These are phyloP conservation scores for Hypercompe scribonia DNA, from an alignment of 2,888 invertebrate species.

Conservation along the genomic window DNA sequence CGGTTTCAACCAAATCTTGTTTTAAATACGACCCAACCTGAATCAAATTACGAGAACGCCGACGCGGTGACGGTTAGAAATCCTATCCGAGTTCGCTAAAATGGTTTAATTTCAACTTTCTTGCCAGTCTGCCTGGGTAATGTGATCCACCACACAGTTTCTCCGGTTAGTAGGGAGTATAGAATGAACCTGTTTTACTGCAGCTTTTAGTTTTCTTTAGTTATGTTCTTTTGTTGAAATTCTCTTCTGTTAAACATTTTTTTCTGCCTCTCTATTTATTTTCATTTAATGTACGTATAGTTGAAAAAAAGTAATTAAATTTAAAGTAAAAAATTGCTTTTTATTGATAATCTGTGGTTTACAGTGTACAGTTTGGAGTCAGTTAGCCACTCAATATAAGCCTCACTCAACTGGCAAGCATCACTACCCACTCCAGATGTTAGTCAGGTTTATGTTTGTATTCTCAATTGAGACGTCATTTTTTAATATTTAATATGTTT, in stretches of 20 bases:
- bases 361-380: background rate
- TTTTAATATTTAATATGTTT: too few relatives aligned
- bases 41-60: background rate
- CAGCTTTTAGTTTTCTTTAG: background rate
- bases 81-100: background rate
- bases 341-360: background rate
- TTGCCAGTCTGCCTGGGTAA: background rate
- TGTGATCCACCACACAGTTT: background rate
- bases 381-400: background rate
- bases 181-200: background rate
- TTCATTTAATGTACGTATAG: background rate
- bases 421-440: background rate
- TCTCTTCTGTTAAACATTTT: background rate
- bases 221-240: background rate
- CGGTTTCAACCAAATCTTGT: background rate
- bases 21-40: background rate
- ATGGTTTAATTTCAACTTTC: background rate
- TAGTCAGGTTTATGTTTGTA: background rate
- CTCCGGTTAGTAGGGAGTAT: background rate
- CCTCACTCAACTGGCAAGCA: background rate
- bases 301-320: background rate
- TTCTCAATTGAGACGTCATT: background rate
- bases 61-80: background rate
- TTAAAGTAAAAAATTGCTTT: background rate
- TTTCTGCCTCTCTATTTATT: background rate